Base-by-base conservation (phyloP, 92 coral and sea anemone genomes). In the Parazoanthus darwini region DNA sequence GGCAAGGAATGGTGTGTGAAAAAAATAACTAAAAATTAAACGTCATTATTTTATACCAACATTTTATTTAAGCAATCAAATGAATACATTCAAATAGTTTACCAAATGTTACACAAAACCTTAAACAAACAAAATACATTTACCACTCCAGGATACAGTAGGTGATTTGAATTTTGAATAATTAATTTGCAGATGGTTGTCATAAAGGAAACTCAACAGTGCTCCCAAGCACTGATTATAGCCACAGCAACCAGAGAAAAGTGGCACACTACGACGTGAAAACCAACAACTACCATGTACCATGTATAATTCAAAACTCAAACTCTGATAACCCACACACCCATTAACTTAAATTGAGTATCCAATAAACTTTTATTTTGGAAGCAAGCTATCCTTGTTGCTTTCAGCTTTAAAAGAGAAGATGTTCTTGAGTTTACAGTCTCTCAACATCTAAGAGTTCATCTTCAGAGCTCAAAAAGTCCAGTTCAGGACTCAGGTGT, bases 401-500 rank as follows among this genome's bases (percentile, higher is more conserved):
- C 59, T 36, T 58, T 29, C 43, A 33, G 50, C 26, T 35, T 80
- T 33, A 80, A 58, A 54, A 54, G 23, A 58, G 68, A 80, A 48
- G 20, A 6, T 48, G 73, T 23, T 80, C 65, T 67, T 67, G n/a
- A 79, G 33, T 29, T 29, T 29, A 79, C 66, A 56, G 70, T 15
- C 7, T 26, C 56, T 46, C 7, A 3, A 58, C 59, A 54, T 22
- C 70, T 58, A 23, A 58, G 48, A 18, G 20, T 29, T 44, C 48
- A 77, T 74, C 39, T 11, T 26, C 42, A 8, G 20, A 29, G 42
- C 80, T 37, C 56, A 23, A 16, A 23, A 16, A 20, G n/a, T n/a
- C 25, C 42, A 54, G 59, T 80, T 67, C 71, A 80, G 67, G 39
- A 37, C 38, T 66, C 63, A 26, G 85, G 20, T 44, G 82, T 66